Evolutionary conservation across 2,888 invertebrate genomes (phyloP).

Genomic region (Dynastes maya): DNA sequence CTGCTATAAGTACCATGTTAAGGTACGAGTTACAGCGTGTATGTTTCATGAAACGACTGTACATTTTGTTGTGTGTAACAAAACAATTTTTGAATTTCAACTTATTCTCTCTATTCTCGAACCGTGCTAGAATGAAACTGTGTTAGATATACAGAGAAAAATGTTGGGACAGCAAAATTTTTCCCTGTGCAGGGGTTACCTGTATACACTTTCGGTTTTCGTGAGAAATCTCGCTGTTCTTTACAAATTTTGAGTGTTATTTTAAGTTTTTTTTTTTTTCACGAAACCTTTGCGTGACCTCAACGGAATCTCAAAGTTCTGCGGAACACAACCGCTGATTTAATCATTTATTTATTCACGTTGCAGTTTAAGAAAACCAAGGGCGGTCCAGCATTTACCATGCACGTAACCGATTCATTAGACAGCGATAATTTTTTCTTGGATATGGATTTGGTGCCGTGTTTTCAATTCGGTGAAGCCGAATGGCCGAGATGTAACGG

Average conservation of each 20-base stretch:
- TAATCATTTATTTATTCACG: background rate
- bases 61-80: too few relatives aligned
- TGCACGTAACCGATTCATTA: slow-evolving; percentile 64
- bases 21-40: too few relatives aligned
- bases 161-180: background rate
- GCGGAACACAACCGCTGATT: background rate
- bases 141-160: too few relatives aligned
- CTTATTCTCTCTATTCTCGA: too few relatives aligned
- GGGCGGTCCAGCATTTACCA: slow-evolving; percentile 74
- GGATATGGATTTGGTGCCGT: slow-evolving; percentile 70
- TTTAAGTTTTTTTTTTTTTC: too few relatives aligned
- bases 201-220: background rate
- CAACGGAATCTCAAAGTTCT: too few relatives aligned
- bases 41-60: too few relatives aligned
- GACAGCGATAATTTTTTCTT: slow-evolving; percentile 64
- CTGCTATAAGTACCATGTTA: too few relatives aligned
- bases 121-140: too few relatives aligned
- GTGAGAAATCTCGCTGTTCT: background rate
- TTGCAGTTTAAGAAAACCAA: slow-evolving; percentile 44
- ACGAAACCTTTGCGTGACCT: too few relatives aligned
- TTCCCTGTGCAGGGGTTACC: background rate
- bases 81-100: too few relatives aligned
- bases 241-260: too few relatives aligned
- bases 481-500: slow-evolving; percentile 62
- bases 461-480: slow-evolving; percentile 60